phyloP scores from a whole-genome alignment of 1,140 invertebrate species.

The Nasonia longicornis region DNA sequence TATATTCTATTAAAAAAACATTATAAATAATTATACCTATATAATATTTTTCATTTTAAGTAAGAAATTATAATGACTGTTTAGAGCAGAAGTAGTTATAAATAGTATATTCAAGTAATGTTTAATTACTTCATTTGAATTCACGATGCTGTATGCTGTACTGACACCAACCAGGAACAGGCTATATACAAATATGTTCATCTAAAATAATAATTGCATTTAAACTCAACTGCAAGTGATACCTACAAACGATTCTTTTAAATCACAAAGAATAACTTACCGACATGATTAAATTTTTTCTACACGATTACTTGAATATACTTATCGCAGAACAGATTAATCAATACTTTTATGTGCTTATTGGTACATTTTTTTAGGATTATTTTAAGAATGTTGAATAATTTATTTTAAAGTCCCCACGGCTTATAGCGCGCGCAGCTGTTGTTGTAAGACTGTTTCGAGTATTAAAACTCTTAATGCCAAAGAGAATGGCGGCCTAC shows the following conservation, averaged over 20 bases:
- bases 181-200: not conserved
- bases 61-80: not conserved
- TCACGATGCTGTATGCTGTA: not conserved
- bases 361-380: not conserved
- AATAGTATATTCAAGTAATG: not conserved
- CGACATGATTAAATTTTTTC: not conserved
- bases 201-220: slow-evolving; percentile 9
- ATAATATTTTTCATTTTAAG: not conserved
- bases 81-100: not conserved
- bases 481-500: slow-evolving; percentile 23
- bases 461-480: not conserved
- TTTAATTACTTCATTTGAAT: not conserved
- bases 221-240: not conserved
- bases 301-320: not conserved
- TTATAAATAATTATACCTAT: no score
- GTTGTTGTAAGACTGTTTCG: not conserved
- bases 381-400: not conserved
- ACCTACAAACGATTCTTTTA: no score
- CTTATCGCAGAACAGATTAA: no score
- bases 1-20: not conserved
- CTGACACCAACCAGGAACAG: not conserved
- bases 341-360: not conserved
- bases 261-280: not conserved
- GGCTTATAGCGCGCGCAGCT: not conserved
- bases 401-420: not conserved